Conservation (phyloP, 2,888 invertebrate species). For the Dynastes grantii region DNA sequence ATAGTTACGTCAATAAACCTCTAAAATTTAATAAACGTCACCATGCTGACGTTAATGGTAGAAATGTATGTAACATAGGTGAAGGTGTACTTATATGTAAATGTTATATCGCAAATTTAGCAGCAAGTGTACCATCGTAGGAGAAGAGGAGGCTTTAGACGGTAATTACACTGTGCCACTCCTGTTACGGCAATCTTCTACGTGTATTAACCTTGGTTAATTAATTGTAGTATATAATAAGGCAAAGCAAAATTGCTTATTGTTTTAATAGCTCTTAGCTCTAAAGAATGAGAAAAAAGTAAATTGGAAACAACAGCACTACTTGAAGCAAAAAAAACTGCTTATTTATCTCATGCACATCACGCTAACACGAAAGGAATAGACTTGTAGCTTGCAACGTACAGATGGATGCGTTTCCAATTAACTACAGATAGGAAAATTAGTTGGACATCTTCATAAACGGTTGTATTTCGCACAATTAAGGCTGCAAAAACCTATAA, state of each 20-base stretch:
- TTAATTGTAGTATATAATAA: conserved; percentile 6
- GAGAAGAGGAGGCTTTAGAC: conserved; percentile 4
- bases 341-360: neutral
- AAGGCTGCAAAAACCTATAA: neutral
- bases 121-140: neutral
- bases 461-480: neutral
- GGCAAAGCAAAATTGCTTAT: conserved; percentile 12
- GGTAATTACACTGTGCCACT: conserved; percentile 32
- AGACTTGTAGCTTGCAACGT: conserved; percentile 1
- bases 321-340: no score
- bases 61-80: neutral
- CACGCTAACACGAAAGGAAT: conserved; percentile 29
- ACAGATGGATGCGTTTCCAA: neutral
- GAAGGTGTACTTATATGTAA: no score
- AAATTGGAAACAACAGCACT: neutral
- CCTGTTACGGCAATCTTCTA: conserved; percentile 27
- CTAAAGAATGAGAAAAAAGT: neutral
- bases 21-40: conserved; percentile 15
- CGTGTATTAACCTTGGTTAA: conserved; percentile 24
- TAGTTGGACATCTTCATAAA: neutral
- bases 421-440: neutral
- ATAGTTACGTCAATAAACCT: neutral
- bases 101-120: no score
- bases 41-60: conserved; percentile 15
- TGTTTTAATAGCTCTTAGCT: conserved; percentile 21